These are phyloP conservation scores for Scaptodrosophila lebanonensis DNA, from an alignment of 1,140 invertebrate species.

Conservation along the genomic window DNA sequence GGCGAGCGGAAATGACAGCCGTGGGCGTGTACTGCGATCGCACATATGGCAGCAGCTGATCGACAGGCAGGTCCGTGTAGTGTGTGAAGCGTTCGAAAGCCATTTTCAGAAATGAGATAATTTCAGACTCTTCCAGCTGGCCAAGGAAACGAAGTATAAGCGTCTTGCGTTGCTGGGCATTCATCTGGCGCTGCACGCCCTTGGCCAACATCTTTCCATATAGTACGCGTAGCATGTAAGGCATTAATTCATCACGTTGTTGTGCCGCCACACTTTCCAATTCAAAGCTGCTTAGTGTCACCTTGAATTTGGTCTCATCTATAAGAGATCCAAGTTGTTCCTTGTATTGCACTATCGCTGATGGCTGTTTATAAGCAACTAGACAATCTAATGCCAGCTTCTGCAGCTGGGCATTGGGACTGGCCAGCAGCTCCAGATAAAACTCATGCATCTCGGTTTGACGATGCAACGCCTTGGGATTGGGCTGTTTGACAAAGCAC, in stretches of 20 bases:
- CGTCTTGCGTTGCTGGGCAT: slow-evolving; percentile 83
- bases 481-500: slow-evolving; percentile 88
- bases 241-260: slow-evolving; percentile 86
- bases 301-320: slow-evolving; percentile 92
- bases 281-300: slow-evolving; percentile 88
- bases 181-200: slow-evolving; percentile 84
- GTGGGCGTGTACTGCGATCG: slow-evolving; percentile 4
- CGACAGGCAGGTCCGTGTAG: slow-evolving; percentile 80
- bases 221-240: slow-evolving; percentile 89
- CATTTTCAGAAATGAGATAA: slow-evolving; percentile 88
- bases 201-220: slow-evolving; percentile 93
- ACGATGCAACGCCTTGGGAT: slow-evolving; percentile 87
- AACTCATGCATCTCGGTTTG: slow-evolving; percentile 86
- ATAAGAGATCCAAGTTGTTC: slow-evolving; percentile 86
- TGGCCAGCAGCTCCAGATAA: slow-evolving; percentile 87
- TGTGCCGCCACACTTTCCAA: slow-evolving; percentile 83
- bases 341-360: slow-evolving; percentile 85
- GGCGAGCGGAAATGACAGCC: slow-evolving; percentile 80
- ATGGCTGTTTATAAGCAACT: slow-evolving; percentile 88
- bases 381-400: slow-evolving; percentile 91
- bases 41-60: slow-evolving; percentile 39
- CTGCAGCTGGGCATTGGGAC: slow-evolving; percentile 88
- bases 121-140: slow-evolving; percentile 87
- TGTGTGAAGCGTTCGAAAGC: slow-evolving; percentile 86
- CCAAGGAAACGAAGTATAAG: slow-evolving; percentile 90